Evolutionary conservation across 2,113 vertebrate species (phyloP), one percentile per base, ranked within the genome.

Genomic region (Oreochromis spilurus): DNA sequence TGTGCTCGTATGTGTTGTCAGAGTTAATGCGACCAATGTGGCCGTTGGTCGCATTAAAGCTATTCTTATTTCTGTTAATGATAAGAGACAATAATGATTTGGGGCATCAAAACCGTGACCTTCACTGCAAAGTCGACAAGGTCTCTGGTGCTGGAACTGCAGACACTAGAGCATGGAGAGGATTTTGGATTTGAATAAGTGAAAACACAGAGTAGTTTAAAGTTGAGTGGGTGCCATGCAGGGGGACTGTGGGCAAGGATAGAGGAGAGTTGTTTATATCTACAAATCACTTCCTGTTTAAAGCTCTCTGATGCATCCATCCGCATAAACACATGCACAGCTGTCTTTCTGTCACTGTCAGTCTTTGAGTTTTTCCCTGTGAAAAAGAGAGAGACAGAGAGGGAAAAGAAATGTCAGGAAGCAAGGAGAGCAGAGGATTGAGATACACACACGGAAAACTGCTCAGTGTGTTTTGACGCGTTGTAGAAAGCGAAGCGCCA

Each of bases 241-340:
- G 70, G 67, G 36, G 16, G 48, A 52, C 82, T 58, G n/a, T 38
- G 62, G 55, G 79, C 83, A 79, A 86, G 75, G 83, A 85, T 54
- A 57, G 50, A 31, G 62, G 54, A 65, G 83, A 79, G 36, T 16
- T 21, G 72, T 91, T 86, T 78, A 45, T 34, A 77, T 90, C 82
- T 81, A 9, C 79, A 83, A 80, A 77, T 90, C 86, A 57, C 79
- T 93, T 90, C 93, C 93, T 93, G 90, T 93, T 92, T 82, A 67
- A 84, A 62, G 16, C 38, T 65, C 62, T 55, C 57, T 31, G 24
- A 31, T 62, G 60, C 26, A 40, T 60, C 40, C 36, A 38, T n/a
- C 6, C 13, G 45, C 29, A 8, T n/a, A 67, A 84, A 91, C 86
- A 77, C 36, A n/a, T 24, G 13, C 57, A 43, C 54, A 79, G 87